A percentile compares a stretch with the other conserved stretches of the same genome.
Evolutionary conservation across 2,113 vertebrate species (phyloP).

Genomic region (Lonchura striata): DNA sequence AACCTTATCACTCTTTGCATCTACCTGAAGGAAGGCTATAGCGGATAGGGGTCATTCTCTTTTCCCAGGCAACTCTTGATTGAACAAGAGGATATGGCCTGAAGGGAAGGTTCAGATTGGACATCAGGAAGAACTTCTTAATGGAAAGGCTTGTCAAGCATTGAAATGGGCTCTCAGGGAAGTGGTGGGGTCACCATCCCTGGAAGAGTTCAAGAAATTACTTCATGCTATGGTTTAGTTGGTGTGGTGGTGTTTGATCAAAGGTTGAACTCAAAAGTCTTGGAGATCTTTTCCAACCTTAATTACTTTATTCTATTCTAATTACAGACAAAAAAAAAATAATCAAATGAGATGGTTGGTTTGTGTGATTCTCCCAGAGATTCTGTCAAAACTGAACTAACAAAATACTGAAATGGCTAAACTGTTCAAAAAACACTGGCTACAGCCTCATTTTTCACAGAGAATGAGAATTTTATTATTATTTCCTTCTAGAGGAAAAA

Average conservation of each 20-base stretch:
- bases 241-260: not conserved
- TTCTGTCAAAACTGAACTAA: not conserved
- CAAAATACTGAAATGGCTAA: not conserved
- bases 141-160: not conserved
- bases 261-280: not conserved
- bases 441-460: not conserved
- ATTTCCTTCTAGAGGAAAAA: not conserved
- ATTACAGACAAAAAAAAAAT: not conserved
- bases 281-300: not conserved
- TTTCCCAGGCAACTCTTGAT: not conserved
- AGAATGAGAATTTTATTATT: not conserved
- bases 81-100: not conserved
- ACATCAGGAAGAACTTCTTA: not conserved
- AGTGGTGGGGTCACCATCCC: not conserved
- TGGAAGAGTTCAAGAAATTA: not conserved
- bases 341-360: not conserved
- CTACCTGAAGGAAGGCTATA: not conserved
- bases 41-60: not conserved
- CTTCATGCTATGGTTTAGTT: not conserved
- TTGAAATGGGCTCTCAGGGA: not conserved
- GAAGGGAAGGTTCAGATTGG: not conserved
- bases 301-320: not conserved
- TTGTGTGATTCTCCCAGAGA: not conserved
- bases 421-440: not conserved
- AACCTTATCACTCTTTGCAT: not conserved